phyloP scores from a whole-genome alignment of 2,113 vertebrate species.

The Burhinus oedicnemus region DNA sequence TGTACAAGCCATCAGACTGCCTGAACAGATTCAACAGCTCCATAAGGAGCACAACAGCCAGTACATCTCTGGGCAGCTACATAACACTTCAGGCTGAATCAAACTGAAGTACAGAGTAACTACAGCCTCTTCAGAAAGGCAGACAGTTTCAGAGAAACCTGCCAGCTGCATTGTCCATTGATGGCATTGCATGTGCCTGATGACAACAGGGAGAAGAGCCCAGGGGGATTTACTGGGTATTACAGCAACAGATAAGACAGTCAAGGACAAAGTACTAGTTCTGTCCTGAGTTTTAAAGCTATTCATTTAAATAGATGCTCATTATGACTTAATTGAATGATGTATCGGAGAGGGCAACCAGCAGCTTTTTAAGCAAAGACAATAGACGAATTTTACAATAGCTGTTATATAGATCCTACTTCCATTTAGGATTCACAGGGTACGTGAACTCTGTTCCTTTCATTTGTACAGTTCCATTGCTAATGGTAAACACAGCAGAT shows the following conservation, averaged over 20 bases:
- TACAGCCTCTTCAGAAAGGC: background rate
- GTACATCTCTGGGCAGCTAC: background rate
- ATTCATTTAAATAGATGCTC: background rate
- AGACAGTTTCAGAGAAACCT: background rate
- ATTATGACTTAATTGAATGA: background rate
- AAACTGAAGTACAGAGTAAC: background rate
- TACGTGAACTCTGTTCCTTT: background rate
- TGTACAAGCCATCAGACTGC: background rate
- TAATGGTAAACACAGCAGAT: background rate
- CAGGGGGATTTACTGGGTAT: background rate
- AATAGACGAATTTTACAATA: background rate
- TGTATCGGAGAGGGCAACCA: background rate
- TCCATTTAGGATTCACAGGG: background rate
- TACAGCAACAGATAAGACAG: background rate
- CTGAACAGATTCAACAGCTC: background rate
- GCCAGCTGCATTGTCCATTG: background rate
- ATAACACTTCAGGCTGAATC: background rate
- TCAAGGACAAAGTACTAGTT: background rate
- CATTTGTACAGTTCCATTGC: background rate
- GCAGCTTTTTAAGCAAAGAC: background rate
- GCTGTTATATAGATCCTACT: background rate
- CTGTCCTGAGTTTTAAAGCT: background rate
- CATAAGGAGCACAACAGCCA: background rate
- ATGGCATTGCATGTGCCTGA: fast-evolving
- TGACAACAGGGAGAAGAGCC: background rate